Evolutionary conservation across 1,140 invertebrate genomes (phyloP).

Genomic region (Drosophila setifemur): DNA sequence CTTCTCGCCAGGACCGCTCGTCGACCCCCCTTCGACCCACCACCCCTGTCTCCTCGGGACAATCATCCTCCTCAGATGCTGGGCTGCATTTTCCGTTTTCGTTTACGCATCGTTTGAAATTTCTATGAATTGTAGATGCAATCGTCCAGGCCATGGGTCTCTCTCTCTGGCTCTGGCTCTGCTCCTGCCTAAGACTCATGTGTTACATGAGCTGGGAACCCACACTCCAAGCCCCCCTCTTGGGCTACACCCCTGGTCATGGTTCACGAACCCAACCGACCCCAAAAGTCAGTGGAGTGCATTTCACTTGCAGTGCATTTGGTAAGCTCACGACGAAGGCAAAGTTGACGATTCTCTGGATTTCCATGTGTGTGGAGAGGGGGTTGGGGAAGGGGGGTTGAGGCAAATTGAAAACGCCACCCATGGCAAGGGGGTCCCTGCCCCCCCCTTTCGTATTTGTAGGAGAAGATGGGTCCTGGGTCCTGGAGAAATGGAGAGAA

Average conservation of each 20-base stretch:
- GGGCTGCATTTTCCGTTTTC: constrained; percentile 76
- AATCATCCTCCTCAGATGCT: constrained; percentile 18
- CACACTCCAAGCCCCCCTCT: too few species aligned
- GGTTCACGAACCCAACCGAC: constrained; percentile 52
- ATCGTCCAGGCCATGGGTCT: constrained; percentile 71
- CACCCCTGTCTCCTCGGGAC: constrained; percentile 13
- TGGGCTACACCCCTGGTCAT: constrained; percentile 13
- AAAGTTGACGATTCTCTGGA: constrained; percentile 68
- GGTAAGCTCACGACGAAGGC: constrained; percentile 77
- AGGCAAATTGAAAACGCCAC: constrained; percentile 62
- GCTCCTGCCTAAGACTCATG: constrained; percentile 55
- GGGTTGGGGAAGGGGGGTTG: too few species aligned
- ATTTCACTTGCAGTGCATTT: constrained; percentile 79
- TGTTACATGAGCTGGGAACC: constrained; percentile 61
- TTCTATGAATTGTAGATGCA: constrained; percentile 82
- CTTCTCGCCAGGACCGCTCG: not conserved
- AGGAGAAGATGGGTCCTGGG: too few species aligned
- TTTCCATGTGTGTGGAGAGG: too few species aligned
- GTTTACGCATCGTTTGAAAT: constrained; percentile 81
- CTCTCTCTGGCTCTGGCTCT: too few species aligned
- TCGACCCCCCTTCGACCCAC: not conserved
- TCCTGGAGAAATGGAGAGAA: constrained; percentile 23
- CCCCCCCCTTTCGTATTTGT: not conserved
- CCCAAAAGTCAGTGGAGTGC: constrained; percentile 71
- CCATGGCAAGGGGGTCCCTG: not conserved